Evolutionary conservation across 2,888 invertebrate genomes (phyloP).

Genomic region (Volucella bombylans): DNA sequence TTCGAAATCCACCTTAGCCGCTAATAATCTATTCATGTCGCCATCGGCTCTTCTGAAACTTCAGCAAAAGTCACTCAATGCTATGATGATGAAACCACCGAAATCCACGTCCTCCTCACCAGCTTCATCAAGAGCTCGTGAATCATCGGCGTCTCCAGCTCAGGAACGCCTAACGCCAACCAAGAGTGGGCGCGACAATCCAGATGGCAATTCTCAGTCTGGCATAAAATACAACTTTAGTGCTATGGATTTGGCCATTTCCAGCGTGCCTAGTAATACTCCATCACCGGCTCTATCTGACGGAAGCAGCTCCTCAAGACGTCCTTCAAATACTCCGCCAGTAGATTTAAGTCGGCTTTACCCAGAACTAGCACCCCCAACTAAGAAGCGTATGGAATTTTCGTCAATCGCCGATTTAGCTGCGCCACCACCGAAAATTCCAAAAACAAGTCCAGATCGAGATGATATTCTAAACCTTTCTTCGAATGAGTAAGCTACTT

Average conservation of each 20-base stretch:
- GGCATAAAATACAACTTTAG: conserved; percentile 82
- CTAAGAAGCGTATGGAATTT: conserved; percentile 82
- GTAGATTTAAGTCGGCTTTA: conserved; percentile 81
- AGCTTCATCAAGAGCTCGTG: conserved; percentile 79
- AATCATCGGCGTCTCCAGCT: conserved; percentile 81
- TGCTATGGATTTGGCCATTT: conserved; percentile 82
- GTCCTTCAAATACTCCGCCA: conserved; percentile 80
- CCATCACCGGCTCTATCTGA: conserved; percentile 80
- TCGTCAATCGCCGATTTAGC: conserved; percentile 82
- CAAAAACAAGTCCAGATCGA: conserved; percentile 84
- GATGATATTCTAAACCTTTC: conserved; percentile 81
- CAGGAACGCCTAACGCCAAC: conserved; percentile 81
- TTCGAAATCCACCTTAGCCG: conserved; percentile 88
- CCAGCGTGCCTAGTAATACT: conserved; percentile 81
- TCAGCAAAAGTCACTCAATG: conserved; percentile 84
- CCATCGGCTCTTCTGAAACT: conserved; percentile 88
- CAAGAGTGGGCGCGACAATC: conserved; percentile 77
- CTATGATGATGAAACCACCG: conserved; percentile 84
- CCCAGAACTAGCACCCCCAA: conserved; percentile 79
- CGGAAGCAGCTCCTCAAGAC: conserved; percentile 80
- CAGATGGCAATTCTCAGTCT: conserved; percentile 71
- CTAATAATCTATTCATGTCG: conserved; percentile 90
- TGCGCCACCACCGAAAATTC: conserved; percentile 85
- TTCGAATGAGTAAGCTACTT: conserved; percentile 78
- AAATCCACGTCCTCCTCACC: conserved; percentile 81